phyloP scores from a whole-genome alignment of 2,113 vertebrate genomes.

The Nothobranchius furzeri region DNA sequence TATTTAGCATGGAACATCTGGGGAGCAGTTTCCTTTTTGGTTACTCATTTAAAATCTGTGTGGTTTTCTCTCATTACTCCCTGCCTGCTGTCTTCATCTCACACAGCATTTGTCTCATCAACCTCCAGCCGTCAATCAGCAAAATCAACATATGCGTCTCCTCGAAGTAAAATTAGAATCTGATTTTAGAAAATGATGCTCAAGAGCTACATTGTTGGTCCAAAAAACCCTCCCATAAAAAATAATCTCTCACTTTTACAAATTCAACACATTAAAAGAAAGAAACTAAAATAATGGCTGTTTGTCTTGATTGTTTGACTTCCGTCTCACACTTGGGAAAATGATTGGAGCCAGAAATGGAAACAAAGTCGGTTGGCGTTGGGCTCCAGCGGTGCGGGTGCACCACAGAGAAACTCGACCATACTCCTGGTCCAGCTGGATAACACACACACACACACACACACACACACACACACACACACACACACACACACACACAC shows the following conservation, averaged over 20 bases:
- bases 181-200: not conserved
- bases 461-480: not conserved
- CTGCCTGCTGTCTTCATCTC: not conserved
- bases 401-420: not conserved
- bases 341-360: conserved; percentile 28
- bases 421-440: conserved; percentile 34
- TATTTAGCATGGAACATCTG: not conserved
- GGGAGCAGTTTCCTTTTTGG: not conserved
- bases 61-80: not conserved
- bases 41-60: not conserved
- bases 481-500: not conserved
- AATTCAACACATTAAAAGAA: not conserved
- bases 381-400: conserved; percentile 27
- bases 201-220: not conserved
- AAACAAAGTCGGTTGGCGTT: conserved; percentile 27
- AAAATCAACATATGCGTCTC: not conserved
- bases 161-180: conserved; percentile 1
- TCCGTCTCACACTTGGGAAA: conserved; percentile 17
- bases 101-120: not conserved
- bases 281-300: not conserved
- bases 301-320: conserved; percentile 24
- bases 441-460: conserved; percentile 13
- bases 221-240: not conserved
- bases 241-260: not conserved
- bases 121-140: conserved; percentile 7